These are phyloP conservation scores for Anastrepha obliqua DNA, from an alignment of 1,140 invertebrate species.

Conservation along the genomic window DNA sequence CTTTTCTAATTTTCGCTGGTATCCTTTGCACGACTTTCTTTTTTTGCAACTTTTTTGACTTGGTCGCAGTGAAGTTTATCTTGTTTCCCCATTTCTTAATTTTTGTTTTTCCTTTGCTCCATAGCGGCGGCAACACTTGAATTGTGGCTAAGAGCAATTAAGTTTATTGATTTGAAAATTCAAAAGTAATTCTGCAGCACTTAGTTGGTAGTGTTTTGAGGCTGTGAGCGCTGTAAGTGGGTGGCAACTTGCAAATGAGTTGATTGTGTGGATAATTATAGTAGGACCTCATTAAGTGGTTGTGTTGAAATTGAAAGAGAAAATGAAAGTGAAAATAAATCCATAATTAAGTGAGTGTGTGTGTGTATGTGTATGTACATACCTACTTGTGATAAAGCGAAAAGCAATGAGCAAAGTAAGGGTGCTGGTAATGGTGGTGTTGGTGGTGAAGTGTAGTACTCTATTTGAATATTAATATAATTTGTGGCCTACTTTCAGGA, in stretches of 20 bases:
- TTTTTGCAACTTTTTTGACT: not conserved
- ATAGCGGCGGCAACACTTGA: conserved; percentile 13
- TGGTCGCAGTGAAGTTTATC: not conserved
- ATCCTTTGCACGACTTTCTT: not conserved
- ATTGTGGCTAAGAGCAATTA: conserved; percentile 39
- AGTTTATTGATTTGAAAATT: conserved; percentile 52
- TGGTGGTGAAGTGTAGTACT: not conserved
- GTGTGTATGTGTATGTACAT: not conserved
- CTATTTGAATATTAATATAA: conserved; percentile 38
- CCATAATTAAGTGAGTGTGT: not conserved
- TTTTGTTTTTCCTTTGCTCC: not conserved
- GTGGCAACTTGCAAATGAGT: conserved; percentile 37
- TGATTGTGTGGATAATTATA: conserved; percentile 46
- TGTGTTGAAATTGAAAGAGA: not conserved
- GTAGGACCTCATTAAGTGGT: conserved; percentile 39
- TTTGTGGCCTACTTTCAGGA: conserved; percentile 33
- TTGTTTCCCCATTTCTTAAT: not conserved
- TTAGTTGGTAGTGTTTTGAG: not conserved
- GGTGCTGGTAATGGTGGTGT: not conserved
- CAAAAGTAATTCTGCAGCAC: conserved; percentile 45
- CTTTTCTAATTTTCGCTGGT: not conserved
- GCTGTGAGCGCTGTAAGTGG: not conserved
- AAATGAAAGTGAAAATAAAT: not conserved
- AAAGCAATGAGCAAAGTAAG: not conserved
- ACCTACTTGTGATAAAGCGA: not conserved